phyloP scores from a whole-genome alignment of 2,888 invertebrate genomes.

The Torymus aiolomorphi region DNA sequence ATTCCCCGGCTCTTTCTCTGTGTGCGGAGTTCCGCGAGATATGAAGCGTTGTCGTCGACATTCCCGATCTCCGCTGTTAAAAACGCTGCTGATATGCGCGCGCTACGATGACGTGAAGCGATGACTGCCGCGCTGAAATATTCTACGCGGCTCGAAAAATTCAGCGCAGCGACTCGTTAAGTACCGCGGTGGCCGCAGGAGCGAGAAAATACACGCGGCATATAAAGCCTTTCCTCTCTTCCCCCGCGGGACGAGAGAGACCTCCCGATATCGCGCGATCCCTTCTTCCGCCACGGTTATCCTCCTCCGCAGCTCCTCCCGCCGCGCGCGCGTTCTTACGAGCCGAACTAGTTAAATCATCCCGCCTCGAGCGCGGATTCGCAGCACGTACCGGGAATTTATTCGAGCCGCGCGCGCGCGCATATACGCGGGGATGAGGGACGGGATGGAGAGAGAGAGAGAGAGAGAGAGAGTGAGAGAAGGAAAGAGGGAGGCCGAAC shows the following conservation, averaged over 20 bases:
- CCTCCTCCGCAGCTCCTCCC: constrained; percentile 15
- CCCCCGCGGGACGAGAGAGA: too few relatives aligned
- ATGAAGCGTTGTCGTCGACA: too few relatives aligned
- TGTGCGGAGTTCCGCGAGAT: too few relatives aligned
- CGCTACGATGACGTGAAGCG: constrained; percentile 4
- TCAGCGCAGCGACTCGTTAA: background rate
- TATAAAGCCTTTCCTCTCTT: background rate
- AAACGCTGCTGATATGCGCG: background rate
- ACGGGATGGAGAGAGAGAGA: background rate
- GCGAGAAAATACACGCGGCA: constrained; percentile 5
- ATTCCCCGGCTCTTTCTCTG: background rate
- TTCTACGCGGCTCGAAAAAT: too few relatives aligned
- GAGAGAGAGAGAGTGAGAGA: constrained; percentile 3
- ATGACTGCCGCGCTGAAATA: background rate
- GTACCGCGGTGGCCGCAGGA: background rate
- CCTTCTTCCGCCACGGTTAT: background rate
- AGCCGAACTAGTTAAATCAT: too few relatives aligned
- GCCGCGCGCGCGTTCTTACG: constrained; percentile 52
- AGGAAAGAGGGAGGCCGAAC: background rate
- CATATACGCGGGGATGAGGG: constrained; percentile 61
- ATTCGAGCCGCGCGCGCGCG: constrained; percentile 65
- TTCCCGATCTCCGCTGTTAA: too few relatives aligned
- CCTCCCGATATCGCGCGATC: background rate
- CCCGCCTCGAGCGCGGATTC: constrained; percentile 63
- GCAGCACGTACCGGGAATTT: constrained; percentile 72